phyloP scores from a whole-genome alignment of 53 echinoderm and acorn worm genomes.

The Temnopleurus reevesii region DNA sequence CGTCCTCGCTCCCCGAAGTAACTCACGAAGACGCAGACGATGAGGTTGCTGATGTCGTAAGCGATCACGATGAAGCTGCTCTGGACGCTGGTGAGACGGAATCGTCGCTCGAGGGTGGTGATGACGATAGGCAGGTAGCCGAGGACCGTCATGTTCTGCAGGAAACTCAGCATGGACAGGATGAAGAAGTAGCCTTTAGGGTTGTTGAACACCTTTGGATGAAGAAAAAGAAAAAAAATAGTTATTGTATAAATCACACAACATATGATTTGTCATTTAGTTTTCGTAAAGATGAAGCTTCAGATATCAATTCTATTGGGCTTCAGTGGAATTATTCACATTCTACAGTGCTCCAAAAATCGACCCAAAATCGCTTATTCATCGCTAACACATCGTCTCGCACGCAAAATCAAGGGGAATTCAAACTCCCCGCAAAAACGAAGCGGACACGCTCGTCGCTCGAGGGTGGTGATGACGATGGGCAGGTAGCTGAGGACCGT shows the following conservation, averaged over 20 bases:
- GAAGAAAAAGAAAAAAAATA: background rate
- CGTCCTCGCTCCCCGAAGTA: slow-evolving; percentile 82
- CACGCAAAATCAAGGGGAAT: too few relatives aligned
- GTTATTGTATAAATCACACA: too few relatives aligned
- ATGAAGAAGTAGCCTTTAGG: slow-evolving; percentile 73
- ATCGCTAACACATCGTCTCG: too few relatives aligned
- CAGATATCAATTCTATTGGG: too few relatives aligned
- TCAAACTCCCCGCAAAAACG: too few relatives aligned
- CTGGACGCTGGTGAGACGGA: slow-evolving; percentile 75
- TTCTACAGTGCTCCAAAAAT: too few relatives aligned
- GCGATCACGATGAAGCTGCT: slow-evolving; percentile 80
- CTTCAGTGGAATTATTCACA: too few relatives aligned
- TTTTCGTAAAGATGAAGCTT: too few relatives aligned
- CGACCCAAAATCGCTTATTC: too few relatives aligned
- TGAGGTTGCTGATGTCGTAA: slow-evolving; percentile 81
- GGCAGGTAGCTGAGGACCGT: slow-evolving; percentile 81
- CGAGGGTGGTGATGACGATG: slow-evolving; percentile 78
- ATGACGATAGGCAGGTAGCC: slow-evolving; percentile 81
- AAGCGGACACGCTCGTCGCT: too few relatives aligned
- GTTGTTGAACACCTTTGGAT: slow-evolving; percentile 70
- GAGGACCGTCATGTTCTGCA: slow-evolving; percentile 85
- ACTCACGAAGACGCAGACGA: slow-evolving; percentile 76
- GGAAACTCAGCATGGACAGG: slow-evolving; percentile 67
- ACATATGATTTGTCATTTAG: too few relatives aligned
- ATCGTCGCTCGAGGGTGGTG: slow-evolving; percentile 77